phyloP scores from a whole-genome alignment of 2,888 invertebrate genomes.

The Venusia cambrica region DNA sequence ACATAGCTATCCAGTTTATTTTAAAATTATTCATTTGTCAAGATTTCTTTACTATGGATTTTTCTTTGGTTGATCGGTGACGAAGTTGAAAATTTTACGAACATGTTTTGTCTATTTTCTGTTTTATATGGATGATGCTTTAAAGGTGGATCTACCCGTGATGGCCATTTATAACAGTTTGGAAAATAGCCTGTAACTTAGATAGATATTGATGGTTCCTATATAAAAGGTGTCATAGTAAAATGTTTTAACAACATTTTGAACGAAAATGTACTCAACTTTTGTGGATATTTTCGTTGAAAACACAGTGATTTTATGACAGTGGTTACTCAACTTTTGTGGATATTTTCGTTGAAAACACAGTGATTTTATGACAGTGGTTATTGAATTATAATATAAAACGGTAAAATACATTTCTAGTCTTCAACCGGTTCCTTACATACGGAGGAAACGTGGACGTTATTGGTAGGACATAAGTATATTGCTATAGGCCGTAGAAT shows the following conservation, averaged over 20 bases:
- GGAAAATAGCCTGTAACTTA: conserved; percentile 24
- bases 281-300: too few species aligned
- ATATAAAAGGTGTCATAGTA: conserved; percentile 23
- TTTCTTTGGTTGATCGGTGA: conserved; percentile 3
- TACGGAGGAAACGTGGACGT: too few species aligned
- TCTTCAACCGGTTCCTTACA: too few species aligned
- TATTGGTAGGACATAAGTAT: too few species aligned
- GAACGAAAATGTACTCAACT: conserved; percentile 8
- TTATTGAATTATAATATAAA: too few species aligned
- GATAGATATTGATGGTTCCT: conserved; percentile 26
- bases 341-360: too few species aligned
- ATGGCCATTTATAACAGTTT: conserved; percentile 28
- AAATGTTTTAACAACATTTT: conserved; percentile 21
- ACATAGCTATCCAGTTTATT: too few species aligned
- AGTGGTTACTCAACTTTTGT: too few species aligned
- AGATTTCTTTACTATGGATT: background rate
- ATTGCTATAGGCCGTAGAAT: too few species aligned
- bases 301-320: too few species aligned
- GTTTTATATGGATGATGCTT: conserved; percentile 24
- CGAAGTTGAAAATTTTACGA: conserved; percentile 9
- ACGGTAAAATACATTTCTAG: too few species aligned
- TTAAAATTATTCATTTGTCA: background rate
- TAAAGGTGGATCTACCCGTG: conserved; percentile 24
- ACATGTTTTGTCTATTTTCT: conserved; percentile 10
- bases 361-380: too few species aligned